Conservation (phyloP, 2,797 vertebrate genomes). For the Argentina silus region DNA sequence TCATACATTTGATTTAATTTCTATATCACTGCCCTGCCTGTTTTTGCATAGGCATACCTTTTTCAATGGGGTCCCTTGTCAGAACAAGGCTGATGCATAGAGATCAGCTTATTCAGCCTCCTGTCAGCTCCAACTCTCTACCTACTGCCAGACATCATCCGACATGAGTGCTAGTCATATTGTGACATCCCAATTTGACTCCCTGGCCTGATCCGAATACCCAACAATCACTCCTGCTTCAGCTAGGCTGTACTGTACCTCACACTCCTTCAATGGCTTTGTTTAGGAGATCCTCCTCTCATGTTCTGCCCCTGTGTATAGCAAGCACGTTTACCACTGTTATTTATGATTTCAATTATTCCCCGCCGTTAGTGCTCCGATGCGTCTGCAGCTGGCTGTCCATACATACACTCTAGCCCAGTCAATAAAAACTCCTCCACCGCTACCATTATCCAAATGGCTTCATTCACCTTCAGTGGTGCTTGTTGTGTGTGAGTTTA, state of each 20-base stretch:
- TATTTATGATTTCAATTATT: conserved; percentile 66
- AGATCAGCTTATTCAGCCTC: conserved; percentile 14
- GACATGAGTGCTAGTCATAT: conserved; percentile 15
- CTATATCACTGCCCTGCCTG: neutral
- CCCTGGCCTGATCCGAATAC: neutral
- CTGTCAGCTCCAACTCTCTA: conserved; percentile 2
- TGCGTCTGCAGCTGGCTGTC: conserved; percentile 14
- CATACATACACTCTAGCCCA: conserved; percentile 16
- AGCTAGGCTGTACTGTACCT: conserved; percentile 39
- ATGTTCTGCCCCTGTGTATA: conserved; percentile 54
- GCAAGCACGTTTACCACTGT: conserved; percentile 63
- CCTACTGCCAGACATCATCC: neutral
- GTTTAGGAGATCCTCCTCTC: conserved; percentile 51
- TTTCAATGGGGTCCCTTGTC: neutral
- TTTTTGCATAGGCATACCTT: neutral
- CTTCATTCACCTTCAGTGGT: conserved; percentile 53
- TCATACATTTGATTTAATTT: too few relatives aligned
- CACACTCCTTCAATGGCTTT: conserved; percentile 40
- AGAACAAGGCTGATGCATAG: conserved; percentile 1
- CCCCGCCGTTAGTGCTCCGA: conserved; percentile 15
- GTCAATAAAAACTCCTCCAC: conserved; percentile 48
- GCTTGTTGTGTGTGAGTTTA: conserved; percentile 47
- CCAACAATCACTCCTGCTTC: conserved; percentile 19
- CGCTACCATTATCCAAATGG: conserved; percentile 31
- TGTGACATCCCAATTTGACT: conserved; percentile 47